These are phyloP conservation scores for Anadara kagoshimensis DNA, from an alignment of 1,140 invertebrate genomes.

Conservation along the genomic window DNA sequence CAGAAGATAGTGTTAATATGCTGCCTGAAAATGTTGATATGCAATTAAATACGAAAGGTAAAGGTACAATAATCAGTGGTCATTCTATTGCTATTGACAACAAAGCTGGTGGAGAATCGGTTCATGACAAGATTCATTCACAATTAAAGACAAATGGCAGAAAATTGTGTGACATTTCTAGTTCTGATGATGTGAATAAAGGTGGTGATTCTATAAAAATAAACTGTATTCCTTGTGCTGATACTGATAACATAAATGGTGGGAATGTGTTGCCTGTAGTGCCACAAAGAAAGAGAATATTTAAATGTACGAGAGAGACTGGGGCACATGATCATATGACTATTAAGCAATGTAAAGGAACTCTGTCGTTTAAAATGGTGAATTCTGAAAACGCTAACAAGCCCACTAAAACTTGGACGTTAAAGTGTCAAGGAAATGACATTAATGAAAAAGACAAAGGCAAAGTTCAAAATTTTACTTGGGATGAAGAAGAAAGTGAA, in stretches of 20 bases:
- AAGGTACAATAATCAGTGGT: too few species aligned
- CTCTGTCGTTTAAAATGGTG: too few species aligned
- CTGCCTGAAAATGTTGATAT: too few species aligned
- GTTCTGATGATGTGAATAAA: neutral
- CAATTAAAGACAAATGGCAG: too few species aligned
- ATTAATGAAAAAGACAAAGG: neutral
- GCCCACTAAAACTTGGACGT: neutral
- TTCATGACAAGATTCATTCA: too few species aligned
- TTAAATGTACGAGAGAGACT: neutral
- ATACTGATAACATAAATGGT: neutral
- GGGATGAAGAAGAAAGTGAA: neutral
- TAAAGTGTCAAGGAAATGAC: neutral
- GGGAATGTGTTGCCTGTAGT: neutral
- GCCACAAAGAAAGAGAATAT: slow-evolving; percentile 13
- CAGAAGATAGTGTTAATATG: too few species aligned
- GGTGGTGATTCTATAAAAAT: neutral
- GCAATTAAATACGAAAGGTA: too few species aligned
- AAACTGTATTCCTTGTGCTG: neutral
- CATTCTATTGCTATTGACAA: too few species aligned
- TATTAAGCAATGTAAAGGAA: too few species aligned
- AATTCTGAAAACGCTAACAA: neutral
- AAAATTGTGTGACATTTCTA: too few species aligned
- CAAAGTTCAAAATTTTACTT: neutral
- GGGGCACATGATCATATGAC: too few species aligned
- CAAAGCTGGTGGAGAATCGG: too few species aligned